Evolutionary conservation across 2,888 invertebrate genomes (phyloP).

Genomic region (Unio pictorum): DNA sequence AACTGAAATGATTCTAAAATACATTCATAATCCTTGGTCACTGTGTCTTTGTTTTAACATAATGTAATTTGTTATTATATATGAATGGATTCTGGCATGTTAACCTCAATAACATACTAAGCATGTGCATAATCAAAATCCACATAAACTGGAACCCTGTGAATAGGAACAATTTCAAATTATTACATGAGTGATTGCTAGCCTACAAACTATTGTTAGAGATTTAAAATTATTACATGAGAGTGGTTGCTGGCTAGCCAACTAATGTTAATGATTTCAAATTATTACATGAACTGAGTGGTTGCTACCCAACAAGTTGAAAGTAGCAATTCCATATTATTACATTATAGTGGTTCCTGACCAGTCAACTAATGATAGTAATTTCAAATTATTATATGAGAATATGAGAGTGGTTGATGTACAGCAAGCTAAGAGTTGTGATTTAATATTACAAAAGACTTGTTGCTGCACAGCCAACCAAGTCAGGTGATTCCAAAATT

Average conservation of each 20-base stretch:
- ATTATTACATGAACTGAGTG: conserved; percentile 82
- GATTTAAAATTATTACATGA: conserved; percentile 78
- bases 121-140: too few relatives aligned
- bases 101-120: too few relatives aligned
- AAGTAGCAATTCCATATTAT: conserved; percentile 64
- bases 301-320: too few relatives aligned
- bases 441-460: conserved; percentile 83
- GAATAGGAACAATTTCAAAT: too few relatives aligned
- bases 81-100: too few relatives aligned
- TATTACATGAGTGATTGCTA: conserved; percentile 83
- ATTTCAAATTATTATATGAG: conserved; percentile 78
- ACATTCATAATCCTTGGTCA: too few relatives aligned
- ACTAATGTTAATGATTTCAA: background rate
- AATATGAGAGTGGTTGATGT: conserved; percentile 82
- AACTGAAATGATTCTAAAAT: too few relatives aligned
- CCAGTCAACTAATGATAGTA: background rate
- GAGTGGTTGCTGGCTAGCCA: too few relatives aligned
- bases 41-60: too few relatives aligned
- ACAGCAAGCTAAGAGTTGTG: conserved; percentile 80
- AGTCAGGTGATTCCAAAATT: conserved; percentile 40
- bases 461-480: conserved; percentile 71
- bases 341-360: conserved; percentile 85
- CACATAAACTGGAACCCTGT: too few relatives aligned
- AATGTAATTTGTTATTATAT: too few relatives aligned
- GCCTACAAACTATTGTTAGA: conserved; percentile 67